Conservation (phyloP, 1,140 invertebrate species). For the Neodiprion fabricii region DNA sequence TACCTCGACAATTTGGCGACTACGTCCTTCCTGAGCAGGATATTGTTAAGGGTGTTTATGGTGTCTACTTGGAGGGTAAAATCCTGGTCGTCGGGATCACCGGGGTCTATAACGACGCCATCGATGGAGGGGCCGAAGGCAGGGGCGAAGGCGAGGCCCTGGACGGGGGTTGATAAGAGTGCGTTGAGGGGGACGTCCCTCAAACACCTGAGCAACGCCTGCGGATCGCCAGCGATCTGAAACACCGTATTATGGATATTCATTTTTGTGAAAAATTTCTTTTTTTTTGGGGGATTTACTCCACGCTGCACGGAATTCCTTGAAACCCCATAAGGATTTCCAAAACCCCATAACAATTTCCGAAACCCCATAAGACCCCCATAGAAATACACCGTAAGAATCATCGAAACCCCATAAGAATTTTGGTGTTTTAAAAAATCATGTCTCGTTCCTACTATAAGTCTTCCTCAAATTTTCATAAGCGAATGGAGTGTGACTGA, state of each 20-base stretch:
- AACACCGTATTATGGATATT: neutral
- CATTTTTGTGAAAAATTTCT: neutral
- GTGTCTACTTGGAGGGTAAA: constrained; percentile 62
- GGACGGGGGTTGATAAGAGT: constrained; percentile 76
- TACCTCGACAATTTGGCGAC: constrained; percentile 74
- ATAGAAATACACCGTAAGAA: neutral
- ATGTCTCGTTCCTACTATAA: no score
- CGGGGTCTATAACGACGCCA: constrained; percentile 86
- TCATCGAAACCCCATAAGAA: neutral
- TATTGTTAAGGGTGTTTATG: constrained; percentile 77
- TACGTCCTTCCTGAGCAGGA: constrained; percentile 77
- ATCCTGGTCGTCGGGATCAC: constrained; percentile 65
- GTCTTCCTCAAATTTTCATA: no score
- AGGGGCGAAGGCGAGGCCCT: constrained; percentile 82
- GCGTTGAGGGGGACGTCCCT: constrained; percentile 78
- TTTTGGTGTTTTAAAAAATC: no score
- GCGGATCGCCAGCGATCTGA: constrained; percentile 50
- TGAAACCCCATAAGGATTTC: no score
- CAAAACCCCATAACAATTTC: no score
- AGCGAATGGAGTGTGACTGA: no score
- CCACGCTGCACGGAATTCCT: no score
- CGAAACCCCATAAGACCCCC: neutral
- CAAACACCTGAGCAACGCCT: constrained; percentile 79
- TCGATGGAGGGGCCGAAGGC: constrained; percentile 92
- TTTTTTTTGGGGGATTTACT: no score